Conservation (phyloP, 1,140 invertebrate species). For the Drosophila santomea region DNA sequence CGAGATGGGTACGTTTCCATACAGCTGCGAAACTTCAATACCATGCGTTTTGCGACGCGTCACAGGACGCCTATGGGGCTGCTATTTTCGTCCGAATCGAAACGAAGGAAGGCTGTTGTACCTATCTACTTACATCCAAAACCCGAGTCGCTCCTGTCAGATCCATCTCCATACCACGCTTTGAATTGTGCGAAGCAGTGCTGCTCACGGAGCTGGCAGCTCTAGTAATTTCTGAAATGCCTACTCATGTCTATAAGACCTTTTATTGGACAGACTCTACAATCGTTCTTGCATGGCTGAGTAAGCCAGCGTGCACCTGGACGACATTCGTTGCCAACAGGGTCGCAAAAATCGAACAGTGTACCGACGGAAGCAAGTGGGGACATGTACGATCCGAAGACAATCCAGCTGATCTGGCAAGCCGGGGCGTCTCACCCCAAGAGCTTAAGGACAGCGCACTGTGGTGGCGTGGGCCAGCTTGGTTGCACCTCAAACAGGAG, state of each 20-base stretch:
- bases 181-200: too few species aligned
- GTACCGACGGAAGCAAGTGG: neutral
- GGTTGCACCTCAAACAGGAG: neutral
- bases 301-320: slow-evolving; percentile 2
- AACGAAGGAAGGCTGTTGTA: neutral
- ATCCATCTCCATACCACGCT: too few species aligned
- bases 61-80: too few species aligned
- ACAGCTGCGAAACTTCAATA: neutral
- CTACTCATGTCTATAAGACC: too few species aligned
- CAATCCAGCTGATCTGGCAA: neutral
- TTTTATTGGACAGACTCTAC: neutral
- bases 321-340: neutral
- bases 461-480: neutral
- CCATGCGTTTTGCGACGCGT: too few species aligned
- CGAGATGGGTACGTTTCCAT: slow-evolving; percentile 1
- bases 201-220: too few species aligned
- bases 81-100: slow-evolving; percentile 2
- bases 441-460: neutral
- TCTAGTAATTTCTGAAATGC: too few species aligned
- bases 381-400: neutral
- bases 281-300: slow-evolving; percentile 5
- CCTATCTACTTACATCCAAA: neutral
- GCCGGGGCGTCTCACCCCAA: neutral
- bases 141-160: neutral
- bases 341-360: neutral